phyloP scores from a whole-genome alignment of 2,888 invertebrate genomes.

The Mactromeris polynyma region DNA sequence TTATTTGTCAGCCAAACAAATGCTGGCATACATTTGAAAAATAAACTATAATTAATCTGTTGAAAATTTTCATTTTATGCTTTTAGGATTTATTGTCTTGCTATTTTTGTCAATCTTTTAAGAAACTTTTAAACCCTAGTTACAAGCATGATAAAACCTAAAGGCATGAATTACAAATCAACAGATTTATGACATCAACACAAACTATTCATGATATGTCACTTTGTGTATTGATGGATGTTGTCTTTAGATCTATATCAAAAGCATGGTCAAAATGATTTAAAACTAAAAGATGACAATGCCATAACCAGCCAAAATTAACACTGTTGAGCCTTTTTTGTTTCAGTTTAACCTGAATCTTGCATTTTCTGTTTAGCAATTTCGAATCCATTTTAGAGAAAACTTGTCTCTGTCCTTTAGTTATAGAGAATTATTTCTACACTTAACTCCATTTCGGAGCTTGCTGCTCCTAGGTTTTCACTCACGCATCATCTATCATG shows the following conservation, averaged over 20 bases:
- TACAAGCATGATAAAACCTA: constrained; percentile 26
- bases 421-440: constrained; percentile 26
- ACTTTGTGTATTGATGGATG: constrained; percentile 54
- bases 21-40: constrained; percentile 28
- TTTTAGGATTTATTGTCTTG: constrained; percentile 29
- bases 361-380: constrained; percentile 28
- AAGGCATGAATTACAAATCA: constrained; percentile 23
- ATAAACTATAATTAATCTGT: neutral
- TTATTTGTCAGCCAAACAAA: constrained; percentile 35
- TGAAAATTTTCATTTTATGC: constrained; percentile 23
- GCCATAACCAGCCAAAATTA: constrained; percentile 21
- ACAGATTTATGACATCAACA: constrained; percentile 28
- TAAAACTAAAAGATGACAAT: constrained; percentile 1
- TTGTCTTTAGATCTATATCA: constrained; percentile 48
- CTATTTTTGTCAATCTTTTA: neutral
- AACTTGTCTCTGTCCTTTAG: constrained; percentile 23
- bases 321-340: constrained; percentile 3
- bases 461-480: constrained; percentile 68
- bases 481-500: constrained; percentile 42
- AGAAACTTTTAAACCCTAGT: neutral
- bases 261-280: constrained; percentile 45
- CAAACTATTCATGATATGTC: constrained; percentile 40
- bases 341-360: constrained; percentile 28
- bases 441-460: constrained; percentile 54
- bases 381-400: constrained; percentile 11